Base-by-base conservation (phyloP, 2,888 invertebrate species). In the Pedicia rivosa region DNA sequence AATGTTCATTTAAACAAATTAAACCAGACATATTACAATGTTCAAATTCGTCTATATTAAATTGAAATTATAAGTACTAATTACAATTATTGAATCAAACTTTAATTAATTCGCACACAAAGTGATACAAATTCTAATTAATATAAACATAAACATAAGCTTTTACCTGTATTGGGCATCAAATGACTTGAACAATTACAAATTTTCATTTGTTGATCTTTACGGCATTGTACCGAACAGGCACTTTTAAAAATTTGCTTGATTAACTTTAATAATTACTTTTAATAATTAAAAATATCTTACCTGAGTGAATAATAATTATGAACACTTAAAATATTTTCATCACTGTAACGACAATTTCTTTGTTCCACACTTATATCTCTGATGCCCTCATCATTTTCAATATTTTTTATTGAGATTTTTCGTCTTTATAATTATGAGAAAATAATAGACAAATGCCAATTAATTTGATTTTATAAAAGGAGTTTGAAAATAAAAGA, bases 201-300 rank as follows among this genome's bases (percentile, higher is more conserved):
- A 4, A 63, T 48, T 13, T 63, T 54, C 15, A 72, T 46, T 48
- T 79, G 77, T 1, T 70, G 70, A 41, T 64, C 60, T 52, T 76
- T 76, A 31, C 79, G 66, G 46, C 79, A 80, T 39, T 75, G 72
- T 1, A 79, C 72, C 1, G 70, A 70, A 49, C 82, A 83, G 1
- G 78, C 73, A 48, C 75, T 78, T 51, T 74, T 78, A 30, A 79
- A n/a, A n/a, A n/a, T n/a, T n/a, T 80, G n/a, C n/a, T n/a, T n/a
- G n/a, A n/a, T n/a, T n/a, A n/a, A n/a, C n/a, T n/a, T n/a, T n/a
- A n/a, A n/a, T n/a, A n/a, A n/a, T n/a, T n/a, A n/a, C n/a, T n/a
- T n/a, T n/a, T n/a, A n/a, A n/a, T n/a, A n/a, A n/a, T n/a, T n/a
- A n/a, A n/a, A n/a, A n/a, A n/a, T n/a, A n/a, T n/a, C n/a, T n/a